Conservation (phyloP, 2,797 vertebrate genomes). For the Micropoecilia bifurca region DNA sequence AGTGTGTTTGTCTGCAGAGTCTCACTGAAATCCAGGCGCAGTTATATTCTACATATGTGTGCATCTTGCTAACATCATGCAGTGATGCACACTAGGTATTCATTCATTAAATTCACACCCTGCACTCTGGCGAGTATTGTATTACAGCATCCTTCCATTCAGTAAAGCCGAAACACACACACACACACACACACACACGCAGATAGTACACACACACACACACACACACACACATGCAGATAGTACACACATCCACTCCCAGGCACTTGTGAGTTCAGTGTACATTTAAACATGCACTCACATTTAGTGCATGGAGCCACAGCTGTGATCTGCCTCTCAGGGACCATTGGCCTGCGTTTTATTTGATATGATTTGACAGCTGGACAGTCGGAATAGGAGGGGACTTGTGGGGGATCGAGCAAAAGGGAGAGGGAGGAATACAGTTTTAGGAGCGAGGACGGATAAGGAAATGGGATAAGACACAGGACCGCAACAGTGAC, state of each 20-base stretch:
- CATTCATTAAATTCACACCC: conserved; percentile 81
- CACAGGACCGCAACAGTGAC: conserved; percentile 62
- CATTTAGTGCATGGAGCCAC: conserved; percentile 74
- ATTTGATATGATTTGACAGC: conserved; percentile 90
- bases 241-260: conserved; percentile 48
- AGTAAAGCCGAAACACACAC: conserved; percentile 44
- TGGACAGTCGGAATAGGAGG: conserved; percentile 81
- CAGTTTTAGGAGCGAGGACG: conserved; percentile 66
- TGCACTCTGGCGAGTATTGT: conserved; percentile 68
- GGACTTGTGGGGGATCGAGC: conserved; percentile 59
- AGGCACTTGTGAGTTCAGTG: conserved; percentile 73
- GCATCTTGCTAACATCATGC: conserved; percentile 52
- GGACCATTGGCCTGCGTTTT: conserved; percentile 80
- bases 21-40: conserved; percentile 36
- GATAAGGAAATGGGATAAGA: conserved; percentile 67
- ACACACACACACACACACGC: conserved; percentile 18
- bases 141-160: conserved; percentile 79
- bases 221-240: conserved; percentile 17
- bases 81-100: conserved; percentile 58
- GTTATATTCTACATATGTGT: conserved; percentile 43
- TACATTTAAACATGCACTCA: conserved; percentile 77
- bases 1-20: conserved; percentile 18
- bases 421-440: conserved; percentile 71
- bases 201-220: conserved; percentile 26
- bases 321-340: conserved; percentile 83